Percentiles rank a stretch among this genome's conserved stretches.
These are phyloP conservation scores for Parauchenoglanis punctatus DNA, from an alignment of 2,797 vertebrate genomes.

Conservation along the genomic window DNA sequence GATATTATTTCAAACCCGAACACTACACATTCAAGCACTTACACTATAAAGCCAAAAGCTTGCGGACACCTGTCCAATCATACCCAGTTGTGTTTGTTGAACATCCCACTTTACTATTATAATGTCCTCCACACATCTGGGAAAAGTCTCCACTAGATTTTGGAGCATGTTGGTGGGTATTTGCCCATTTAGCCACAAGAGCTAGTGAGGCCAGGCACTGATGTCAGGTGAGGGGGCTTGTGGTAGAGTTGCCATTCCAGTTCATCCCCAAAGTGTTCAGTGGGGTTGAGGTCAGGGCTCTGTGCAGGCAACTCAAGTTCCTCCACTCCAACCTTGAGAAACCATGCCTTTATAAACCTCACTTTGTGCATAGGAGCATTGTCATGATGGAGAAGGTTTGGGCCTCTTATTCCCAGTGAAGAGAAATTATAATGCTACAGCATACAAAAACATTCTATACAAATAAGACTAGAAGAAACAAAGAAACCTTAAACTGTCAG, in stretches of 20 bases:
- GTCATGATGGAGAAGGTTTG: neutral
- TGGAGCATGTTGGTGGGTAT: neutral
- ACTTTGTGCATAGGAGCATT: no score
- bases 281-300: neutral
- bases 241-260: neutral
- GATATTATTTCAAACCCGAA: neutral
- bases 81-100: neutral
- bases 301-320: neutral
- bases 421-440: neutral
- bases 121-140: neutral
- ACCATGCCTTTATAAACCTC: no score
- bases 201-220: neutral
- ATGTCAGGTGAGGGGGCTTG: neutral
- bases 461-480: neutral
- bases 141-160: neutral
- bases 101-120: neutral
- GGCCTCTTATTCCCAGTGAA: neutral
- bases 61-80: neutral
- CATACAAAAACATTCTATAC: no score
- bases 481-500: neutral
- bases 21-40: neutral
- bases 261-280: neutral
- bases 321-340: neutral
- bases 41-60: neutral
- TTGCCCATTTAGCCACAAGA: neutral